These are phyloP conservation scores for Drosophila birchii DNA, from an alignment of 2,888 invertebrate species.

Conservation along the genomic window DNA sequence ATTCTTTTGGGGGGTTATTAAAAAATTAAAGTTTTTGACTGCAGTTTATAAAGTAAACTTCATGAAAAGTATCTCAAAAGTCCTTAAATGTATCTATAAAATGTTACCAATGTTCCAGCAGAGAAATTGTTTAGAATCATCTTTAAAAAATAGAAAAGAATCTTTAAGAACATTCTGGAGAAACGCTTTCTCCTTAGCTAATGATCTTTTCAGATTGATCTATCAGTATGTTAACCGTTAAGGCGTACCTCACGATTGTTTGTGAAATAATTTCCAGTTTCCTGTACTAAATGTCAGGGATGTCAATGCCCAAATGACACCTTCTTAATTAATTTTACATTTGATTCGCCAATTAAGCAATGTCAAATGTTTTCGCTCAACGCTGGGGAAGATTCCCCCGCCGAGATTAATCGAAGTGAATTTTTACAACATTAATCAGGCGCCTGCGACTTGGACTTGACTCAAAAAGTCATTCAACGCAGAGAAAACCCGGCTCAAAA, in stretches of 20 bases:
- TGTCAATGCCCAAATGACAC: slow-evolving; percentile 64
- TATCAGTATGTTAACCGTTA: slow-evolving; percentile 30
- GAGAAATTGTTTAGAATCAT: too few species aligned
- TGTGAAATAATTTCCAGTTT: slow-evolving; percentile 39
- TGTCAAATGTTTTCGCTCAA: slow-evolving; percentile 52
- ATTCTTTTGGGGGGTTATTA: background rate
- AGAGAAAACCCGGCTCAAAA: background rate
- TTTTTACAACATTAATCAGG: slow-evolving; percentile 74
- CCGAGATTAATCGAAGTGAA: slow-evolving; percentile 68
- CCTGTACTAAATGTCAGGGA: slow-evolving; percentile 56
- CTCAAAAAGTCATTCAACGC: slow-evolving; percentile 74
- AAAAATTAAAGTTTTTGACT: background rate
- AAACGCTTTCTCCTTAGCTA: background rate
- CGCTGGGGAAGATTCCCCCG: slow-evolving; percentile 51
- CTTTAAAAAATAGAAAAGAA: background rate
- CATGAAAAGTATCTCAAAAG: too few species aligned
- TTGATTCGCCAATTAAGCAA: slow-evolving; percentile 64
- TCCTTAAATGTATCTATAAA: too few species aligned
- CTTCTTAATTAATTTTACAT: slow-evolving; percentile 49
- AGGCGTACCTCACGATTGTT: slow-evolving; percentile 33
- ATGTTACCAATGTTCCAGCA: too few species aligned
- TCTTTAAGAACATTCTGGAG: background rate
- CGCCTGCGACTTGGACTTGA: slow-evolving; percentile 26
- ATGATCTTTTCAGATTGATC: slow-evolving; percentile 20
- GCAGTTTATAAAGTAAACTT: too few species aligned